A percentile compares a stretch with the other conserved stretches of the same genome.
Conservation (phyloP, 2,888 invertebrate species). For the Eilema sororculum region DNA sequence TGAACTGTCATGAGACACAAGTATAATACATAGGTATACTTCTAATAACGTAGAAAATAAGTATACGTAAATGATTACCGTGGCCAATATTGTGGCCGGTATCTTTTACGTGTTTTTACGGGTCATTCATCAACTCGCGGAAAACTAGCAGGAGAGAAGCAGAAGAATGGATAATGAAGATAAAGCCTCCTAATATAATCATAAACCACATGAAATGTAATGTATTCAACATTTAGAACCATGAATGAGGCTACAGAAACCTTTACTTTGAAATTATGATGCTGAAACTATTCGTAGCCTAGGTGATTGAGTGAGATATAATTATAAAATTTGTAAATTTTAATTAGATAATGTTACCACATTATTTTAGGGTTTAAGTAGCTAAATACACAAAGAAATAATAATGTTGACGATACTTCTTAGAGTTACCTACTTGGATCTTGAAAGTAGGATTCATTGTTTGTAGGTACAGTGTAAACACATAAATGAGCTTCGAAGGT, state of each 20-base stretch:
- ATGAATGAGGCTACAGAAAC: no score
- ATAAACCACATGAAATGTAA: no score
- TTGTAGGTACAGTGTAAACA: slow-evolving; percentile 34
- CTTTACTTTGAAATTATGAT: neutral
- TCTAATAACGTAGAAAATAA: no score
- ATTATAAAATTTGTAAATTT: neutral
- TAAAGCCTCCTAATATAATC: no score
- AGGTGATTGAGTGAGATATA: neutral
- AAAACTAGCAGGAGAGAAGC: no score
- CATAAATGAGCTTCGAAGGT: slow-evolving; percentile 37
- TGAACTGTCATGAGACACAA: neutral
- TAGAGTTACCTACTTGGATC: slow-evolving; percentile 22
- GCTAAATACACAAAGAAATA: slow-evolving; percentile 31
- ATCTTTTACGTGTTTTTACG: no score
- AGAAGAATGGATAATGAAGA: no score
- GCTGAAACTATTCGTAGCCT: neutral
- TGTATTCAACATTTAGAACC: no score
- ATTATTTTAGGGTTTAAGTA: slow-evolving; percentile 12
- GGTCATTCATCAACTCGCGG: no score
- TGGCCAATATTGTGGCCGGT: no score
- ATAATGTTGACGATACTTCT: slow-evolving; percentile 25
- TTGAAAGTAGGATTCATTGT: slow-evolving; percentile 35
- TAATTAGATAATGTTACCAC: slow-evolving; percentile 20
- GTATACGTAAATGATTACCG: no score
- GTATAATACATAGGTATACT: neutral